phyloP scores from a whole-genome alignment of 2,888 invertebrate genomes.

The Strigamia crassipes region DNA sequence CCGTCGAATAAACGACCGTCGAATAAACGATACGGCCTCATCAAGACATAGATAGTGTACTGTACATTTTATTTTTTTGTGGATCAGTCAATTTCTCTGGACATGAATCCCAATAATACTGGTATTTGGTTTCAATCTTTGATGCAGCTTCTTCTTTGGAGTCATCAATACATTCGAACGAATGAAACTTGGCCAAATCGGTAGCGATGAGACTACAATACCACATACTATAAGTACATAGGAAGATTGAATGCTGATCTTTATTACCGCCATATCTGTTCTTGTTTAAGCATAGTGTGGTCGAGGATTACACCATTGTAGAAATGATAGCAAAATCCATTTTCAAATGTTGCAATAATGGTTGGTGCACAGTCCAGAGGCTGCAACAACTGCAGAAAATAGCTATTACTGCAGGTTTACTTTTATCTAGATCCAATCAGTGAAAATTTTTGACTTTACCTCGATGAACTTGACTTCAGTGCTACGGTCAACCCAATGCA shows the following conservation, averaged over 20 bases:
- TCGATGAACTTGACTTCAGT: background rate
- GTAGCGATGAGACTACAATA: background rate
- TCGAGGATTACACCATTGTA: background rate
- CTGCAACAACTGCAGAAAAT: constrained; percentile 1
- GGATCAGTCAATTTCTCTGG: constrained; percentile 24
- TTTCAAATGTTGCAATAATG: constrained; percentile 6
- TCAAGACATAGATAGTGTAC: background rate
- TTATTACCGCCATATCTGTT: constrained; percentile 19
- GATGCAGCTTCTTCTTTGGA: background rate
- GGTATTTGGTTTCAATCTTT: background rate
- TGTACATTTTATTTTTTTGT: background rate
- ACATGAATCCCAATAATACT: background rate
- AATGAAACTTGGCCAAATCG: constrained; percentile 28
- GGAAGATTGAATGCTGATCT: background rate
- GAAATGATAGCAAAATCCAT: constrained; percentile 28
- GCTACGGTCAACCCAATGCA: background rate
- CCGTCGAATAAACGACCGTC: too few relatives aligned
- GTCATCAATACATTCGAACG: background rate
- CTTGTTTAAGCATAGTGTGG: background rate
- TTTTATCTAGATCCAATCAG: background rate
- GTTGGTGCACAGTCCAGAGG: constrained; percentile 26
- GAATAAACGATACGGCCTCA: too few relatives aligned
- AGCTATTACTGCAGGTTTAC: too few relatives aligned
- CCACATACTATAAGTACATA: too few relatives aligned
- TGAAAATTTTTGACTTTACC: background rate